phyloP scores from a whole-genome alignment of 2,797 vertebrate species.

The Microctenopoma lineatum region DNA sequence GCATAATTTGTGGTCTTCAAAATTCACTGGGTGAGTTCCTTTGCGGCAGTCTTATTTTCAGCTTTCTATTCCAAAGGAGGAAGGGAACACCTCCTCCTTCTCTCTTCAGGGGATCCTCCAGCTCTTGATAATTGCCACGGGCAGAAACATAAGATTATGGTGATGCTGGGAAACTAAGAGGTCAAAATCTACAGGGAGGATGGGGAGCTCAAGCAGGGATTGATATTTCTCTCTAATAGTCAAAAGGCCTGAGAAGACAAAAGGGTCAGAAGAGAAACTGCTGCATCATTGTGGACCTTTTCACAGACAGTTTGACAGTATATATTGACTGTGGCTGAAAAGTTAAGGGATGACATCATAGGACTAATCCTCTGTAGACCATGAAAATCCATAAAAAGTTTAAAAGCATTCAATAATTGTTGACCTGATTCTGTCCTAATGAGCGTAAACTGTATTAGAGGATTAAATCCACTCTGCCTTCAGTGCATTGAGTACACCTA shows the following conservation, averaged over 20 bases:
- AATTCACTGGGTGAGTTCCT: constrained; percentile 24
- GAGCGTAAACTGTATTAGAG: not conserved
- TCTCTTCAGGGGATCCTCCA: constrained; percentile 37
- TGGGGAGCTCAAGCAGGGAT: constrained; percentile 28
- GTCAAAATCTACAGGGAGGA: constrained; percentile 26
- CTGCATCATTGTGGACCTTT: constrained; percentile 8
- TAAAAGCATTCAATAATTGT: no score
- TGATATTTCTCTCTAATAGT: constrained; percentile 22
- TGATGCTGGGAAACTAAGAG: constrained; percentile 5
- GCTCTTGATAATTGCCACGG: constrained; percentile 45
- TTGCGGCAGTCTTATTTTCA: constrained; percentile 50
- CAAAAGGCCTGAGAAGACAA: constrained; percentile 21
- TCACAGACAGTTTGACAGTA: constrained; percentile 3
- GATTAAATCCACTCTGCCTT: not conserved
- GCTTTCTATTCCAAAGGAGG: constrained; percentile 40
- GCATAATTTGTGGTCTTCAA: constrained; percentile 36
- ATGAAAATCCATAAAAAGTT: no score
- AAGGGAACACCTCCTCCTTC: constrained; percentile 25
- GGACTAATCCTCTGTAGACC: not conserved
- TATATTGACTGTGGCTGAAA: not conserved
- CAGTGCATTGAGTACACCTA: not conserved
- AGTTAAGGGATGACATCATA: not conserved
- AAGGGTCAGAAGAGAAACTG: constrained; percentile 20
- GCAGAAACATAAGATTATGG: constrained; percentile 24
- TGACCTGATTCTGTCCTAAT: no score